Conservation (phyloP, 2,888 invertebrate genomes). For the Eustalomyia histrio region DNA sequence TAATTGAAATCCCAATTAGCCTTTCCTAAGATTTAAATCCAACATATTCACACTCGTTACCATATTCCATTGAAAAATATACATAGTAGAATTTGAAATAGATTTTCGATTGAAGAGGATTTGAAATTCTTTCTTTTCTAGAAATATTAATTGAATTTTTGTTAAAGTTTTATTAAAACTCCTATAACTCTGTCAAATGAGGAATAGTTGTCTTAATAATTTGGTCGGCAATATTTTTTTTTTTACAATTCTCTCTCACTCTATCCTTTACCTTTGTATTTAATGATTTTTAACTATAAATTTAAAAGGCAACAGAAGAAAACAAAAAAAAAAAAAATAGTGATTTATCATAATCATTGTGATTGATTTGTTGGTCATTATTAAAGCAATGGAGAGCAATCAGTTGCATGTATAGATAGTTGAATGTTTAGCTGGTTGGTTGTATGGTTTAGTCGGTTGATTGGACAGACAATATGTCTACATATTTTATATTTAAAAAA, state of each 20-base stretch:
- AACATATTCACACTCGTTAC: no score
- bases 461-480: constrained; percentile 21
- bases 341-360: constrained; percentile 78
- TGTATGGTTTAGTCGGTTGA: background rate
- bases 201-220: no score
- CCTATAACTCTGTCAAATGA: no score
- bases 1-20: no score
- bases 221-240: no score
- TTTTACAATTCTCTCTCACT: background rate
- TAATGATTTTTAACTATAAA: constrained; percentile 2
- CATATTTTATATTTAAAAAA: background rate
- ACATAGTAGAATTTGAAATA: no score
- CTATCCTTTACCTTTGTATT: background rate
- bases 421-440: constrained; percentile 12
- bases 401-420: constrained; percentile 23
- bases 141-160: no score
- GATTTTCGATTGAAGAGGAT: no score
- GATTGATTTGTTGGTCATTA: constrained; percentile 75
- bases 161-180: no score
- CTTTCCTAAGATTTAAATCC: no score
- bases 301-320: constrained; percentile 27
- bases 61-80: no score
- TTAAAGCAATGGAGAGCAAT: constrained; percentile 65
- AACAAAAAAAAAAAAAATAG: constrained; percentile 68
- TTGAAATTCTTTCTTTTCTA: no score